Evolutionary conservation across 2,113 vertebrate genomes (phyloP).

Genomic region (Regulus satrapa): DNA sequence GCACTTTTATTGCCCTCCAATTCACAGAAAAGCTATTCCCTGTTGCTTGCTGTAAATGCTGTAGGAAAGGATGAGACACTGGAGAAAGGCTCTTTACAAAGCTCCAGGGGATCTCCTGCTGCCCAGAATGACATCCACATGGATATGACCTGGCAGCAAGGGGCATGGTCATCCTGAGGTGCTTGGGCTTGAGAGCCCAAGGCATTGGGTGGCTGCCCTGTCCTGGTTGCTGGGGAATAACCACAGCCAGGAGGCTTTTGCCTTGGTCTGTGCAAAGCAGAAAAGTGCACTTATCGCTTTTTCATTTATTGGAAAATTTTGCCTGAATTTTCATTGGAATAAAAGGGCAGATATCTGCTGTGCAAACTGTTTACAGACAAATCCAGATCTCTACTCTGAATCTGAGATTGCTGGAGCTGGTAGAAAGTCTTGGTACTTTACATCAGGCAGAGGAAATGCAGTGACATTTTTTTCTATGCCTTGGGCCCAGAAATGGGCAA

Average conservation of each 20-base stretch:
- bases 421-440: neutral
- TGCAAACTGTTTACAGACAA: neutral
- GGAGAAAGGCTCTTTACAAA: neutral
- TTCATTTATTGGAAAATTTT: neutral
- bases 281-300: neutral
- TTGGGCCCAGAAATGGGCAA: neutral
- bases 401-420: neutral
- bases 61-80: neutral
- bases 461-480: neutral
- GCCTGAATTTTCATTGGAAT: neutral
- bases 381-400: neutral
- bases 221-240: rapidly evolving
- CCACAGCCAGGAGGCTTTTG: neutral
- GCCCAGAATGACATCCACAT: neutral
- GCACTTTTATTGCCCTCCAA: neutral
- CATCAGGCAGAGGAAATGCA: neutral
- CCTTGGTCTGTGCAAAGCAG: neutral
- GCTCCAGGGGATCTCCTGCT: neutral
- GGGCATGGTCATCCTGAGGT: neutral
- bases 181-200: rapidly evolving
- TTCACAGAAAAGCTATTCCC: neutral
- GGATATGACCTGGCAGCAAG: neutral
- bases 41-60: neutral
- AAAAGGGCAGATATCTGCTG: neutral
- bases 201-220: neutral